These are phyloP conservation scores for Meta bourneti DNA, from an alignment of 2,888 invertebrate genomes.

Conservation along the genomic window DNA sequence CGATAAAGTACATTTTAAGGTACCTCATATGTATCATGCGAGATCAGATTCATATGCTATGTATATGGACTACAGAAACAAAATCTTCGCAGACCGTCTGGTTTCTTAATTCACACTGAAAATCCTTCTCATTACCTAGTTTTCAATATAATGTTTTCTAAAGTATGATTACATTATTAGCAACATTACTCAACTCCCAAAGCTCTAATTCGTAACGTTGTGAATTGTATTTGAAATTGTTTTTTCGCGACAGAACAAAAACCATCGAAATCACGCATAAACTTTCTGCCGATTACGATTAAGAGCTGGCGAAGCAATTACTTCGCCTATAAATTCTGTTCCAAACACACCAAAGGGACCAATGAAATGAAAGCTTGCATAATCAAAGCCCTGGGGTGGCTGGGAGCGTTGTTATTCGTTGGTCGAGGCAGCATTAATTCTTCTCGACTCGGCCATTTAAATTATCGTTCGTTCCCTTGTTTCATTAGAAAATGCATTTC, in stretches of 20 bases:
- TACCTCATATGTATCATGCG: no score
- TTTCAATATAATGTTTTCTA: no score
- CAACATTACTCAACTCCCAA: neutral
- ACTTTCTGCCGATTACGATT: neutral
- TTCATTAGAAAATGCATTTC: conserved; percentile 7
- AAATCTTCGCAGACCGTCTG: no score
- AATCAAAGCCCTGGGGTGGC: neutral
- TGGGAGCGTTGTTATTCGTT: conserved; percentile 32
- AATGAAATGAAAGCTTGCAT: conserved; percentile 28
- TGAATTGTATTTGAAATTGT: neutral
- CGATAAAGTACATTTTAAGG: no score
- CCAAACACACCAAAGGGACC: conserved; percentile 20
- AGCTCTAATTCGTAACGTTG: neutral
- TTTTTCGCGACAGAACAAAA: neutral
- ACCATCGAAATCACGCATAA: neutral
- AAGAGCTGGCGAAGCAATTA: conserved; percentile 14
- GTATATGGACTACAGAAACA: no score
- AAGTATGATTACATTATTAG: no score
- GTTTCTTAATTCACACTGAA: no score
- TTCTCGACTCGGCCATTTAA: conserved; percentile 48
- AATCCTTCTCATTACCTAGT: no score
- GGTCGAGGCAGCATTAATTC: conserved; percentile 50
- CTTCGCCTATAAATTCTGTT: conserved; percentile 38
- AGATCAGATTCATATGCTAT: no score
- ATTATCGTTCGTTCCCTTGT: conserved; percentile 13